Evolutionary conservation across 2,888 invertebrate species (phyloP), one percentile per base, ranked within the genome.

Genomic region (Ischnura elegans): DNA sequence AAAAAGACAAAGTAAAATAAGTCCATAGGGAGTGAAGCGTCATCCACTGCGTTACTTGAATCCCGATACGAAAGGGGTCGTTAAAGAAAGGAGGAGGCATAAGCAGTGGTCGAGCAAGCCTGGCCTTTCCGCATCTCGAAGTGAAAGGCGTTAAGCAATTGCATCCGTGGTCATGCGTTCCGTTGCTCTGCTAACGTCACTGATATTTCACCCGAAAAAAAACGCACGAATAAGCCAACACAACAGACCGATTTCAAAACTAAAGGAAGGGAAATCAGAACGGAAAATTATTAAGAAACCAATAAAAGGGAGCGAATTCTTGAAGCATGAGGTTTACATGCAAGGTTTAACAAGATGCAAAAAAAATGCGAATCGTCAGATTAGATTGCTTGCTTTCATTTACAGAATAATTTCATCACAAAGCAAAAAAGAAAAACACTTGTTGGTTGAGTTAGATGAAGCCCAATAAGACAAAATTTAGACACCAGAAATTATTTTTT

Each of bases 111-210:
- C 36, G 16, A 36, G 29, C 36, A 36, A 36, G 29, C 36, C 29
- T 13, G 36, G 76, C 25, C 76, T 36, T 36, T 76, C 76, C 76
- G 76, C 29, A 76, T 76, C 76, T 76, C 76, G 51, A 61, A 76
- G 76, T 36, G 76, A 36, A 76, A 76, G 76, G 76, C n/a, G 36
- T 76, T 29, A 76, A 76, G 76, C 76, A 76, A 76, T 25, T 61
- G 76, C 76, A 76, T 36, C 13, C 76, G 76, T 36, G 76, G 36
- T 76, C 76, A 13, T 61, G 61, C 61, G 61, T 61, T 51, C 5
- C 61, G 61, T 25, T n/a, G 25, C 25, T 61, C 61, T 61, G 5
- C 61, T 61, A 16, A 1, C 5, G 8, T 16, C 8, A 10, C 47
- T 16, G 61, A 61, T 61, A 61, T n/a, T 21, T n/a, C n/a, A 21